Percentiles rank a stretch among this genome's conserved stretches.
phyloP scores from a whole-genome alignment of 1,140 invertebrate genomes.

The Drosophila paulistorum region DNA sequence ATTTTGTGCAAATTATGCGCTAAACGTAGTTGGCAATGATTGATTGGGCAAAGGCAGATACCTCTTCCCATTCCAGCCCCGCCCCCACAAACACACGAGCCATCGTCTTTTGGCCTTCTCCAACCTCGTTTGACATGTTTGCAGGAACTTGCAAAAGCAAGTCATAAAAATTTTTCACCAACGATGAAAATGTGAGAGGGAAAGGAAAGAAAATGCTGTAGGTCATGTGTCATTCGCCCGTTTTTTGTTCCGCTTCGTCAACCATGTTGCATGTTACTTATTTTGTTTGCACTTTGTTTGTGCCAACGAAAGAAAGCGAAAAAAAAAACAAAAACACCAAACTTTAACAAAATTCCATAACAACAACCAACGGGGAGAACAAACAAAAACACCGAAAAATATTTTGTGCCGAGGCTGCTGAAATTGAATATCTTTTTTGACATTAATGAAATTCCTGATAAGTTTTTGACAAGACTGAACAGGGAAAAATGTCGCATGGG shows the following conservation, averaged over 20 bases:
- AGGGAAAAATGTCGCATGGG: not conserved
- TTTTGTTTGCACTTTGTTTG: slow-evolving; percentile 20
- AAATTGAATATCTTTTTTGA: slow-evolving; percentile 21
- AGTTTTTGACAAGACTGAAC: slow-evolving; percentile 5
- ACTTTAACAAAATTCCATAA: slow-evolving; percentile 21
- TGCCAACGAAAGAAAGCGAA: not conserved
- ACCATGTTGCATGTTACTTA: slow-evolving; percentile 22
- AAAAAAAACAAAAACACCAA: not conserved
- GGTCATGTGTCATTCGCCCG: slow-evolving; percentile 23
- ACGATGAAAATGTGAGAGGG: not conserved
- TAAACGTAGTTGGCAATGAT: slow-evolving; percentile 23
- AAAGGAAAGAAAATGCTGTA: slow-evolving; percentile 11
- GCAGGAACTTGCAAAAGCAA: slow-evolving; percentile 1
- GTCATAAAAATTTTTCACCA: slow-evolving; percentile 20
- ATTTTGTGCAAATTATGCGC: slow-evolving; percentile 25
- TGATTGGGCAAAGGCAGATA: slow-evolving; percentile 11
- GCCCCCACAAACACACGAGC: not conserved
- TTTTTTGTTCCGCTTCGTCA: slow-evolving; percentile 14
- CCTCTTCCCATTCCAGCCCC: not conserved
- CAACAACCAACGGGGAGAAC: not conserved
- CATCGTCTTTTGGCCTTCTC: no score
- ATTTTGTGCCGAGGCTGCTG: slow-evolving; percentile 17
- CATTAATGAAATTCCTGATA: slow-evolving; percentile 25
- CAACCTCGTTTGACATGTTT: slow-evolving; percentile 10
- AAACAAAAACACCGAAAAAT: slow-evolving; percentile 4